Evolutionary conservation across 2,888 invertebrate species (phyloP).

Genomic region (Nudaria mundana): DNA sequence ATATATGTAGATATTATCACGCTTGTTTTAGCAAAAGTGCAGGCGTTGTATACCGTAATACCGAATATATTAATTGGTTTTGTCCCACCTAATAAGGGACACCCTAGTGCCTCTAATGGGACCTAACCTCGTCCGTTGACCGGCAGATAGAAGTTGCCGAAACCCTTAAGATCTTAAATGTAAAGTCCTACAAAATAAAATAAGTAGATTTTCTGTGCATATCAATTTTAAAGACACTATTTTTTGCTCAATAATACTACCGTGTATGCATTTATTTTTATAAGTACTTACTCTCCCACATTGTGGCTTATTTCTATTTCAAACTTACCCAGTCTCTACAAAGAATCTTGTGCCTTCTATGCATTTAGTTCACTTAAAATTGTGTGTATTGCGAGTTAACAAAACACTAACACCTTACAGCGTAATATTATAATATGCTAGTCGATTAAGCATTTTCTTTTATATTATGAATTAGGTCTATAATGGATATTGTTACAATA

Average conservation of each 20-base stretch:
- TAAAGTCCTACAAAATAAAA: too few relatives aligned
- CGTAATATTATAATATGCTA: slow-evolving; percentile 20
- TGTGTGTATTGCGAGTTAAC: slow-evolving; percentile 12
- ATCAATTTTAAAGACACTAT: slow-evolving; percentile 8
- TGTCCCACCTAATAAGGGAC: too few relatives aligned
- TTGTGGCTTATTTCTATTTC: background rate
- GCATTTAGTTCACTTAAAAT: too few relatives aligned
- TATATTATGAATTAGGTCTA: slow-evolving; percentile 1
- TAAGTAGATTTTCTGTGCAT: slow-evolving; percentile 3
- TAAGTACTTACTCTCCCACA: background rate
- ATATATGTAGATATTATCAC: background rate
- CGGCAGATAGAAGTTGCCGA: too few relatives aligned
- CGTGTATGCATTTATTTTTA: slow-evolving; percentile 32
- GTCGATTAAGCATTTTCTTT: slow-evolving; percentile 25
- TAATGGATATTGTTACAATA: slow-evolving; percentile 21
- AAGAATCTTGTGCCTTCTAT: background rate
- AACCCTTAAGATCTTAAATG: too few relatives aligned
- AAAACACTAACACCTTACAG: slow-evolving; percentile 18
- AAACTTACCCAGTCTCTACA: too few relatives aligned
- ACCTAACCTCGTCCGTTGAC: too few relatives aligned
- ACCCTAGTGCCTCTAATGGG: too few relatives aligned
- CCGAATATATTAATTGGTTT: too few relatives aligned
- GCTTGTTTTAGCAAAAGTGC: too few relatives aligned
- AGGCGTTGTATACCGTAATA: too few relatives aligned
- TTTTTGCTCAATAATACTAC: slow-evolving; percentile 24